Evolutionary conservation across 2,113 vertebrate species (phyloP).

Genomic region (Poecilia latipinna): DNA sequence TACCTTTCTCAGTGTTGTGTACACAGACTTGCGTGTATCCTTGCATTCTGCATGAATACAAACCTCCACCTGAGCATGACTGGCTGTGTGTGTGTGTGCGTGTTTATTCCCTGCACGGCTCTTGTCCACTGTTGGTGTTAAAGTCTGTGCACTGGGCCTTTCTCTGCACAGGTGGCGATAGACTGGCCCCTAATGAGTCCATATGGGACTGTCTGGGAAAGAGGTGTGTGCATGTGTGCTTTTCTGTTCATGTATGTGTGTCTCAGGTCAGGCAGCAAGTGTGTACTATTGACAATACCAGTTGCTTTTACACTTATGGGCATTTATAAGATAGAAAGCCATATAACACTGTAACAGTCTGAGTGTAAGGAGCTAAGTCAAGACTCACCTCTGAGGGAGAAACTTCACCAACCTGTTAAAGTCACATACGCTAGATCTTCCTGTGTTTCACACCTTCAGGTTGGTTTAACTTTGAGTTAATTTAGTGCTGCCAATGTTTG

Average conservation of each 20-base stretch:
- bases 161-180: slow-evolving; percentile 76
- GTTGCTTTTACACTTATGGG: slow-evolving; percentile 37
- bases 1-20: slow-evolving; percentile 26
- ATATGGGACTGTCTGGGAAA: slow-evolving; percentile 76
- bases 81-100: slow-evolving; percentile 20
- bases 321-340: slow-evolving; percentile 29
- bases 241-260: slow-evolving; percentile 10
- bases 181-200: slow-evolving; percentile 80
- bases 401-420: slow-evolving; percentile 29
- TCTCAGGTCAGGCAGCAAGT: slow-evolving; percentile 21
- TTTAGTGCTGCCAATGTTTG: neutral
- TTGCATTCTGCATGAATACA: slow-evolving; percentile 22
- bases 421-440: neutral
- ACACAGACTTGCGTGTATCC: slow-evolving; percentile 27
- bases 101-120: slow-evolving; percentile 61
- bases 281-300: slow-evolving; percentile 36
- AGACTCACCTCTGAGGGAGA: slow-evolving; percentile 28
- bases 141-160: slow-evolving; percentile 67
- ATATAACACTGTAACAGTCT: slow-evolving; percentile 21
- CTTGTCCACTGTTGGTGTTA: slow-evolving; percentile 74
- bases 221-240: slow-evolving; percentile 43
- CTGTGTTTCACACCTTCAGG: slow-evolving; percentile 14
- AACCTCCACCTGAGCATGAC: slow-evolving; percentile 36
- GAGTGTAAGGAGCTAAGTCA: slow-evolving; percentile 20
- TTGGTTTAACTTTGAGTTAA: slow-evolving; percentile 15